These are phyloP conservation scores for Bradypus variegatus DNA, from an alignment of 2,797 vertebrate species.

Conservation along the genomic window DNA sequence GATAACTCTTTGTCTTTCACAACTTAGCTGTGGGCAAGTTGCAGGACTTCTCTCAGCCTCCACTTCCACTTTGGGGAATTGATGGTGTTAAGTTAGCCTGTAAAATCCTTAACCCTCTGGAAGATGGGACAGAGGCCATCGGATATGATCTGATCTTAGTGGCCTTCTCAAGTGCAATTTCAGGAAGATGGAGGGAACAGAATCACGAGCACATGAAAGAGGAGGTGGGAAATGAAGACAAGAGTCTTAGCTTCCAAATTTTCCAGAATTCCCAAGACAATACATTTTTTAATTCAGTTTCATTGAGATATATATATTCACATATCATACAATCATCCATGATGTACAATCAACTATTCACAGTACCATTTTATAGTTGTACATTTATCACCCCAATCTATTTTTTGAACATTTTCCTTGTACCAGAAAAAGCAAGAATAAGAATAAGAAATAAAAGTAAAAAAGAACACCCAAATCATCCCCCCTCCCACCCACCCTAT, in stretches of 20 bases:
- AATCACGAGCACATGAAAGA: background rate
- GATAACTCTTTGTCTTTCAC: background rate
- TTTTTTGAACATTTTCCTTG: no score
- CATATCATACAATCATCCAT: no score
- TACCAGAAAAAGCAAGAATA: no score
- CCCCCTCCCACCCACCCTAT: no score
- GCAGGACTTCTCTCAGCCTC: background rate
- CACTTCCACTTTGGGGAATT: background rate
- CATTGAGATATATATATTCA: no score
- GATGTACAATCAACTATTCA: no score
- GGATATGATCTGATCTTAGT: background rate
- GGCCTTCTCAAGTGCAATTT: background rate
- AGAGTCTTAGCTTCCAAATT: background rate
- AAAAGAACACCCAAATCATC: no score
- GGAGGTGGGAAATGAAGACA: background rate
- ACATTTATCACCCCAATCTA: no score
- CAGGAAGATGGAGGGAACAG: background rate
- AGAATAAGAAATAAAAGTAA: no score
- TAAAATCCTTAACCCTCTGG: background rate
- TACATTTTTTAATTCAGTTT: background rate
- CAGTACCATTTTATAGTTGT: no score
- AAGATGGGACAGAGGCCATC: background rate
- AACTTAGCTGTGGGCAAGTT: background rate
- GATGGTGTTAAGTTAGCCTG: background rate
- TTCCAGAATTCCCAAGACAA: background rate